Evolutionary conservation across 2,888 invertebrate species (phyloP), one percentile per base, ranked within the genome.

Genomic region (Entomobrya multifasciata): DNA sequence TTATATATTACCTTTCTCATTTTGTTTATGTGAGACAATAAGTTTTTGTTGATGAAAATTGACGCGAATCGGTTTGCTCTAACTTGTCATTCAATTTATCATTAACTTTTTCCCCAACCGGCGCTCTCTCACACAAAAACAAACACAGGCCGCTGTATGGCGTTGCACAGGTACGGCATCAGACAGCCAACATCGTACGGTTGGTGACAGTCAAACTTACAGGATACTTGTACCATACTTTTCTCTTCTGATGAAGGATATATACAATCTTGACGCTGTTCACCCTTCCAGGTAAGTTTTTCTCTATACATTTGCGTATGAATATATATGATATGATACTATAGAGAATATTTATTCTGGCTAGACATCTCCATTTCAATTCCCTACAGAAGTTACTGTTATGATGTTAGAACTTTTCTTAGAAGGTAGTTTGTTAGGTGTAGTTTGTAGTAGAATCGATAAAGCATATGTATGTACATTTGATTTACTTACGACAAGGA

Each of bases 181-280:
- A 89, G 88, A 88, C 44, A n/a, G n/a, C n/a, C n/a, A n/a, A n/a
- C n/a, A n/a, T n/a, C n/a, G n/a, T n/a, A n/a, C n/a, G n/a, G n/a
- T n/a, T n/a, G n/a, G n/a, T n/a, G n/a, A n/a, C n/a, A 88, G 52
- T 41, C 83, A 86, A 65, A 88, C 86, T 20, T 88, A 87, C 78
- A 79, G 80, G 22, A 88, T 87, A 11, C 79, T 87, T 92, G 96
- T 97, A 92, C 97, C 97, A 91, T 97, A 97, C 94, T 97, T 97
- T 94, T 96, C 96, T 93, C 94, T 97, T 90, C 94, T 97, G 91
- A 96, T 97, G 91, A 97, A 97, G 93, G 97, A 97, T 92, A 94
- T 97, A 87, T 97, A 96, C 93, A 96, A 88, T 77, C 79, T 88
- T 55, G 86, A 88, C 80, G 86, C 88, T 3, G 72, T 84, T 52